Percentiles rank a stretch among this genome's conserved stretches.
Conservation (phyloP, 2,113 vertebrate genomes). For the Sardina pilchardus region DNA sequence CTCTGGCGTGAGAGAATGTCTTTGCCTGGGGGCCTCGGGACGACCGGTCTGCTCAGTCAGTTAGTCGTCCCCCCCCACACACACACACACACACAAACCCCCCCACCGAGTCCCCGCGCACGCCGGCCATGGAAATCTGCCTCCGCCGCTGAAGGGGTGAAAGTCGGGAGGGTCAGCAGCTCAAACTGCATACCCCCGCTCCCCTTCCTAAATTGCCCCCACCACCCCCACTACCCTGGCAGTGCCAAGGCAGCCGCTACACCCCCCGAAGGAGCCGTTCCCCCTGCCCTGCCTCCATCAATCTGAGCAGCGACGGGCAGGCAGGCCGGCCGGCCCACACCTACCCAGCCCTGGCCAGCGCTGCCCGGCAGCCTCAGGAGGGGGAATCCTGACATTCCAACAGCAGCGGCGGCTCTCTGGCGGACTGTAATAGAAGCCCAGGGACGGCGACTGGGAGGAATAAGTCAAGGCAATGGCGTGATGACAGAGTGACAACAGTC, state of each 20-base stretch:
- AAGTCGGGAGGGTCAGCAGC: conserved; percentile 59
- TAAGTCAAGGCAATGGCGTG: conserved; percentile 53
- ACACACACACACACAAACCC: neutral
- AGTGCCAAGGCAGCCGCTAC: too few species aligned
- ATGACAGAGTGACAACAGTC: conserved; percentile 59
- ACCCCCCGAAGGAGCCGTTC: neutral
- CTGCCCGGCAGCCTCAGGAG: conserved; percentile 25
- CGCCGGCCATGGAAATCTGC: conserved; percentile 43
- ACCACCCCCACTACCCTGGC: neutral
- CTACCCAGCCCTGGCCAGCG: neutral
- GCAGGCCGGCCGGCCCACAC: neutral
- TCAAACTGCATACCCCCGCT: conserved; percentile 3
- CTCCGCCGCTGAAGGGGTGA: conserved; percentile 40
- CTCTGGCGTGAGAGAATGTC: neutral
- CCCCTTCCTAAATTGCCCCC: neutral
- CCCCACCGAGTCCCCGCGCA: neutral
- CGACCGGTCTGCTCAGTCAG: neutral
- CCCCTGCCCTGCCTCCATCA: conserved; percentile 46
- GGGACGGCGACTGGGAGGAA: conserved; percentile 50
- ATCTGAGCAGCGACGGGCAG: conserved; percentile 56
- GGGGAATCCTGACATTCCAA: conserved; percentile 54
- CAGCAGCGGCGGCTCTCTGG: conserved; percentile 52
- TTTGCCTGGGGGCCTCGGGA: conserved; percentile 6
- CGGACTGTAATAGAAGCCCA: conserved; percentile 58
- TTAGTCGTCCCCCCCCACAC: neutral